Base-by-base conservation (phyloP, 2,113 vertebrate species). In the Cacatua alba region DNA sequence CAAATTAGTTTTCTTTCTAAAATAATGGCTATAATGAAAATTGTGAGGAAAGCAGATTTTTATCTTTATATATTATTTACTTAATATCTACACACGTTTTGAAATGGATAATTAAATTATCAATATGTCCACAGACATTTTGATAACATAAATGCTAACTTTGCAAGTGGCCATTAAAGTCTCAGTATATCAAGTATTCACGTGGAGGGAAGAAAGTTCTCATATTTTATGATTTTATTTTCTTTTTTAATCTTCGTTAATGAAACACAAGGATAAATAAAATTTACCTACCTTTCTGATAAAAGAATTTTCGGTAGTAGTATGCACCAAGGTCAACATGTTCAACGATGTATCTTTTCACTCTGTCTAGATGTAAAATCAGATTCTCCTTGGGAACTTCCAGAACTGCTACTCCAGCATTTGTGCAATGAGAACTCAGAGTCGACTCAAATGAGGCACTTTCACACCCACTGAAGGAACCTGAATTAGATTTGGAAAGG, bases 251-350 rank as follows among this genome's bases (percentile, higher is more conserved):
- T 64, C 25, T 76, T 80, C 3, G 24, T 25, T 44, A 46, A 24
- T 29, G 39, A 65, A 78, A 55, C 21, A 43, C 46, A 55, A 21
- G 12, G 5, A 80, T 29, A 82, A 84, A 80, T 24, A 86, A 43
- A 79, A 20, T 87, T 20, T n/a, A 91, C 98, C 98, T 96, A 99
- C 99, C 99, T 95, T 99, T 98, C 94, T 99, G 98, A 93, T 98
- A 99, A 98, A 99, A 99, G 95, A 99, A 99, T 92, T 99, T 99
- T 85, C 99, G 97, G 51, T 99, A 99, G 95, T 99, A 99, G 97
- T 99, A 99, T 63, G 99, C 98, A 44, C 99, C 99, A 9, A 99
- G 98, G 90, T 99, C 99, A 95, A 99, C 98, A 1, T 99, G 99
- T 87, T 99, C 99, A 92, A 99, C 99, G 0, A 99, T 99, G 96